phyloP scores from a whole-genome alignment of 2,888 invertebrate genomes.

The Drosophila testacea region DNA sequence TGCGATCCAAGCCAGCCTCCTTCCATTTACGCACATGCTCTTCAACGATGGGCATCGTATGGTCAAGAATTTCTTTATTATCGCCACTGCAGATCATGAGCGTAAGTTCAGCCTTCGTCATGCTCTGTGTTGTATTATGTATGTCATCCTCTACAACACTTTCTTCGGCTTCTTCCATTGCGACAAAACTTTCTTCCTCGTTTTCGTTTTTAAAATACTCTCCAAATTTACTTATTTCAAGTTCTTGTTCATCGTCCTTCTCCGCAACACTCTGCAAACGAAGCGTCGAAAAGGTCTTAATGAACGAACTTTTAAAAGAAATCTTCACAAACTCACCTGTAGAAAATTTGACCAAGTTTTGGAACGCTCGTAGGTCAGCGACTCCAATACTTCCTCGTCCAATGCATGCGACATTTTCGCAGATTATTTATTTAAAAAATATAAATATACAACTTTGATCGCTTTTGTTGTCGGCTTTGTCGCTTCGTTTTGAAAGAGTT shows the following conservation, averaged over 20 bases:
- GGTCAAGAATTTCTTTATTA: conserved; percentile 68
- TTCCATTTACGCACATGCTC: conserved; percentile 80
- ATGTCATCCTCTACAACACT: conserved; percentile 39
- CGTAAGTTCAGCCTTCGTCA: conserved; percentile 58
- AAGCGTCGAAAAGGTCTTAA: background rate
- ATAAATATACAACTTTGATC: background rate
- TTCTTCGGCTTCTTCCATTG: conserved; percentile 47
- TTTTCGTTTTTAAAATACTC: conserved; percentile 26
- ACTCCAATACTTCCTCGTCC: conserved; percentile 65
- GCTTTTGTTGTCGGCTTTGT: background rate
- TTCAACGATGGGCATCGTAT: conserved; percentile 77
- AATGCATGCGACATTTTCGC: conserved; percentile 44
- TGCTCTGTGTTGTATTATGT: conserved; percentile 45
- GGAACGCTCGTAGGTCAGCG: conserved; percentile 72
- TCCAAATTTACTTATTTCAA: conserved; percentile 20
- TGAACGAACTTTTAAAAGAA: background rate
- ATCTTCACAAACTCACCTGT: conserved; percentile 52
- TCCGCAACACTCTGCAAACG: conserved; percentile 28
- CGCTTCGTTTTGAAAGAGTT: conserved; percentile 25
- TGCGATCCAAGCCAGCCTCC: conserved; percentile 75
- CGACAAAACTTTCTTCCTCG: conserved; percentile 24
- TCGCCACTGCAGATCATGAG: conserved; percentile 44
- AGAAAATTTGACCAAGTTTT: conserved; percentile 77
- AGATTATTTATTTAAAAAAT: background rate
- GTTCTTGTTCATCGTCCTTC: conserved; percentile 22